Percentiles rank a stretch among this genome's conserved stretches.
These are phyloP conservation scores for Planiliza haematocheilus DNA, from an alignment of 2,113 vertebrate species.

Conservation along the genomic window DNA sequence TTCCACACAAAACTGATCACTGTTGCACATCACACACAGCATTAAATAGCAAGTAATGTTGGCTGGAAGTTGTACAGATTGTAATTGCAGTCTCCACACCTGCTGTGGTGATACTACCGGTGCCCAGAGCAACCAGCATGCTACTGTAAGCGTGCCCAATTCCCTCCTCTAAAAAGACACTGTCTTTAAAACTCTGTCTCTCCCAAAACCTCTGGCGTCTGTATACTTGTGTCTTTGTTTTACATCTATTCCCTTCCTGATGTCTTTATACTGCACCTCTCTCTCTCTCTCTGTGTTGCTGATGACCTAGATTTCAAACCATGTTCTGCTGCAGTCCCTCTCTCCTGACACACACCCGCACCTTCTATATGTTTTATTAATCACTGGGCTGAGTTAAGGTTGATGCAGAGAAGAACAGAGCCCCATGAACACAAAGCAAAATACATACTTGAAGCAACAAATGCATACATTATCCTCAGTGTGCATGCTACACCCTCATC, in stretches of 20 bases:
- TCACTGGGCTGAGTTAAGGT: constrained; percentile 25
- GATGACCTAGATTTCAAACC: constrained; percentile 65
- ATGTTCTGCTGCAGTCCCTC: constrained; percentile 45
- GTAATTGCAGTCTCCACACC: constrained; percentile 10
- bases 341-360: constrained; percentile 34
- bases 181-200: neutral
- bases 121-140: neutral
- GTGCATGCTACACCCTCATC: neutral
- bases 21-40: too few relatives aligned
- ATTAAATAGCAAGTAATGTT: too few relatives aligned
- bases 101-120: constrained; percentile 1
- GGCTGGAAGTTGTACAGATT: constrained; percentile 7
- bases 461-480: neutral
- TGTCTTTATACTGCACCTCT: constrained; percentile 18
- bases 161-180: neutral
- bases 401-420: constrained; percentile 29
- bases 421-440: neutral
- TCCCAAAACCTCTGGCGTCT: neutral
- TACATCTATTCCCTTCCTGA: neutral
- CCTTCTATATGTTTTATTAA: constrained; percentile 63
- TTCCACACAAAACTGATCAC: too few relatives aligned
- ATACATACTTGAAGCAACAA: neutral
- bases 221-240: constrained; percentile 7
- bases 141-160: neutral
- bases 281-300: neutral